Evolutionary conservation across 2,888 invertebrate genomes (phyloP).

Genomic region (Lypha dubia): DNA sequence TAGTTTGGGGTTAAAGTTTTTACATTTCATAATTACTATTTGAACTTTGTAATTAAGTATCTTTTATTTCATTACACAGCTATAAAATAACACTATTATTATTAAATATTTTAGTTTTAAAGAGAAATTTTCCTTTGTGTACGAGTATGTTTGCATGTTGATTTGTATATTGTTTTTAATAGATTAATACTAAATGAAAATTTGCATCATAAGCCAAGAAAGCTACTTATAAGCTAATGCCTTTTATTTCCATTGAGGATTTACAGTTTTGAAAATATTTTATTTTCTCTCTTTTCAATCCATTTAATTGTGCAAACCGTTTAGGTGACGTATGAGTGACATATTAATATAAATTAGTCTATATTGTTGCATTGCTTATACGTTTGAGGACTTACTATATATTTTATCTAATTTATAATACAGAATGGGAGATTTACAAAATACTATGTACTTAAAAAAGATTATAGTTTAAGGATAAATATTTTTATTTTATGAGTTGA

Average conservation of each 20-base stretch:
- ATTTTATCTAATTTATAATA: too few relatives aligned
- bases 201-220: not conserved
- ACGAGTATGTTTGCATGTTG: too few relatives aligned
- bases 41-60: not conserved
- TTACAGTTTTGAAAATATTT: not conserved
- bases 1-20: not conserved
- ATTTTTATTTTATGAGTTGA: too few relatives aligned
- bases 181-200: conserved; percentile 37
- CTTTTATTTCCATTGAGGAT: not conserved
- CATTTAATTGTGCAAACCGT: not conserved
- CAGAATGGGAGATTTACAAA: too few relatives aligned
- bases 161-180: too few relatives aligned
- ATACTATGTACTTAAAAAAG: not conserved
- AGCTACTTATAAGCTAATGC: not conserved
- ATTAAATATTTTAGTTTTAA: not conserved
- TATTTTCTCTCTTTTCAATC: not conserved
- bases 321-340: conserved; percentile 33
- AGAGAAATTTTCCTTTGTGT: not conserved
- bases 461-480: not conserved
- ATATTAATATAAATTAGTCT: not conserved
- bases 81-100: too few relatives aligned
- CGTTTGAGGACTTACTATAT: not conserved
- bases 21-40: not conserved
- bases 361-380: not conserved
- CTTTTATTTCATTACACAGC: too few relatives aligned